Conservation (phyloP, 2,888 invertebrate genomes). For the Podotricha telesiphe region DNA sequence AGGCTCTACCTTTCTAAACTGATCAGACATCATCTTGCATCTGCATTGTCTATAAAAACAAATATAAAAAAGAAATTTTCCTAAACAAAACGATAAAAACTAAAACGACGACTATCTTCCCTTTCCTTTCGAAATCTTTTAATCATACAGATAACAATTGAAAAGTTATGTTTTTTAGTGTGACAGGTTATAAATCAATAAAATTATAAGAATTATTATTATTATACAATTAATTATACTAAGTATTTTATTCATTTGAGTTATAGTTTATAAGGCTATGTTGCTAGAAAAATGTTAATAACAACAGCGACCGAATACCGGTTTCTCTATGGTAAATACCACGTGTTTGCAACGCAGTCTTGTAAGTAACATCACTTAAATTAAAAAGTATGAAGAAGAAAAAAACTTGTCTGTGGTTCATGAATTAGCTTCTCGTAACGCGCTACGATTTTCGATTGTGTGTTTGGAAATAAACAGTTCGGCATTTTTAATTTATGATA, state of each 20-base stretch:
- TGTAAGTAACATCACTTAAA: slow-evolving; percentile 44
- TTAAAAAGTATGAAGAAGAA: slow-evolving; percentile 60
- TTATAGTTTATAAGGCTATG: background rate
- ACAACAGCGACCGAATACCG: background rate
- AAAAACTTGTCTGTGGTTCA: slow-evolving; percentile 68
- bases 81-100: slow-evolving; percentile 72
- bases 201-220: background rate
- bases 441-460: slow-evolving; percentile 72
- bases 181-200: slow-evolving; percentile 20
- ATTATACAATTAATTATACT: background rate
- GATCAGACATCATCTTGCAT: slow-evolving; percentile 95
- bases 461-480: slow-evolving; percentile 81
- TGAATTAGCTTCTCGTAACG: slow-evolving; percentile 80
- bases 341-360: slow-evolving; percentile 55
- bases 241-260: background rate
- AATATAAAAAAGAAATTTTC: slow-evolving; percentile 65
- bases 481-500: slow-evolving; percentile 60
- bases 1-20: slow-evolving; percentile 95
- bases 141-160: slow-evolving; percentile 35
- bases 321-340: slow-evolving; percentile 60
- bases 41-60: slow-evolving; percentile 76
- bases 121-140: slow-evolving; percentile 50
- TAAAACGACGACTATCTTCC: slow-evolving; percentile 56
- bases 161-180: slow-evolving; percentile 9
- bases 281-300: background rate